Conservation (phyloP, 2,888 invertebrate species). For the Tortrix viridana region DNA sequence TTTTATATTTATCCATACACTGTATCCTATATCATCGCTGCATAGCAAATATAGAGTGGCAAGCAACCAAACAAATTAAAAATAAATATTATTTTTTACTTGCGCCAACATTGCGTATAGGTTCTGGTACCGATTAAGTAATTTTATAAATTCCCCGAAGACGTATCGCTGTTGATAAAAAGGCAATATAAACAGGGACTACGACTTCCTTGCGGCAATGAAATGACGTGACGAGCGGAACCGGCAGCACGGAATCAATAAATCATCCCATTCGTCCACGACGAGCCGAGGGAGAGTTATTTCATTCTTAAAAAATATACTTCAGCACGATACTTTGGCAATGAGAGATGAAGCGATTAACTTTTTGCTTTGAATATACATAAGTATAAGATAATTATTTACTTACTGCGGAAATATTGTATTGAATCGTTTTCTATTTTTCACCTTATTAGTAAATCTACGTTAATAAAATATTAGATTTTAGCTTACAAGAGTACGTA, state of each 20-base stretch:
- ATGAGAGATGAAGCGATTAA: constrained; percentile 15
- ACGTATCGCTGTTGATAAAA: constrained; percentile 41
- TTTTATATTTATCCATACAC: too few species aligned
- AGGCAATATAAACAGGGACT: constrained; percentile 49
- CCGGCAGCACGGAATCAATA: constrained; percentile 59
- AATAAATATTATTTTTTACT: too few species aligned
- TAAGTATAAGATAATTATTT: constrained; percentile 1
- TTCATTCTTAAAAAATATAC: constrained; percentile 44
- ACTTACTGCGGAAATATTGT: neutral
- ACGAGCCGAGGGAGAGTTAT: constrained; percentile 52
- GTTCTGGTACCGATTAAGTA: constrained; percentile 40
- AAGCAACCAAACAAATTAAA: too few species aligned
- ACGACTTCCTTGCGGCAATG: constrained; percentile 50
- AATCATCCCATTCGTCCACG: constrained; percentile 55
- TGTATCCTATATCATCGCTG: too few species aligned
- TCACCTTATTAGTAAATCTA: neutral
- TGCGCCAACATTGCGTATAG: neutral
- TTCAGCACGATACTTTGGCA: constrained; percentile 5
- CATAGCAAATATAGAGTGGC: too few species aligned
- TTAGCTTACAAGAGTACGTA: too few species aligned
- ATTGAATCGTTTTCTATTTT: neutral
- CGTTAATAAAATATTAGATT: too few species aligned
- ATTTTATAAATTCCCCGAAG: constrained; percentile 49
- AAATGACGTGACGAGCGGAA: constrained; percentile 56
- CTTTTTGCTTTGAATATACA: constrained; percentile 5